Percentiles rank a stretch among this genome's conserved stretches.
Evolutionary conservation across 1,140 invertebrate genomes (phyloP).

Genomic region (Pachypeltis micranthus): DNA sequence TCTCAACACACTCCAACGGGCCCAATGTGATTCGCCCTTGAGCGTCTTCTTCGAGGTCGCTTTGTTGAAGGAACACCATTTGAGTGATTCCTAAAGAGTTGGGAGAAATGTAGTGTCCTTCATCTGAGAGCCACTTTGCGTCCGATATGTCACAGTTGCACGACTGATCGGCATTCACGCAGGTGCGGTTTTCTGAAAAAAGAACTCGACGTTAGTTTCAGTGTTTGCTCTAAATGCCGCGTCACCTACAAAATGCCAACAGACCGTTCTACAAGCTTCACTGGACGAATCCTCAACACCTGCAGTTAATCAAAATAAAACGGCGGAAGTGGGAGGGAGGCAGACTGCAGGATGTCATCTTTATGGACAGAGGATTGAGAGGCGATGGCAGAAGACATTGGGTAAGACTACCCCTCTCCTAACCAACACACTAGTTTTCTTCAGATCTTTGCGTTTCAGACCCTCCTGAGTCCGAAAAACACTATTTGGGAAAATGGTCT

Average conservation of each 20-base stretch:
- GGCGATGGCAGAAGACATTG: too few relatives aligned
- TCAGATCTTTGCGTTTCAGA: too few relatives aligned
- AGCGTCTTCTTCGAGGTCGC: slow-evolving; percentile 64
- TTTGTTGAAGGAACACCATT: slow-evolving; percentile 80
- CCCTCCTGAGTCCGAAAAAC: too few relatives aligned
- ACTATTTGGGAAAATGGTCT: too few relatives aligned
- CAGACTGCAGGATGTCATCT: too few relatives aligned
- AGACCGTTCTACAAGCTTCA: background rate
- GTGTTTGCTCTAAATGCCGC: background rate
- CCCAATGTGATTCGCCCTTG: slow-evolving; percentile 77
- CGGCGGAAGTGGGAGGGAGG: too few relatives aligned
- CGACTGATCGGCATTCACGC: slow-evolving; percentile 60
- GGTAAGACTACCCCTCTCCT: too few relatives aligned
- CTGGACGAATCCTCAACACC: background rate
- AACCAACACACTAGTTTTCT: too few relatives aligned
- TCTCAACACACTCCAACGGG: slow-evolving; percentile 84
- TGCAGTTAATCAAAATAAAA: background rate
- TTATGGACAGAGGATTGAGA: too few relatives aligned
- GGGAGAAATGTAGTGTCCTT: slow-evolving; percentile 66
- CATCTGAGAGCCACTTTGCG: slow-evolving; percentile 75
- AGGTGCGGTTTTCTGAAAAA: slow-evolving; percentile 55
- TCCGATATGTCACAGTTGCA: slow-evolving; percentile 75
- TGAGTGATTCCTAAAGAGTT: slow-evolving; percentile 75
- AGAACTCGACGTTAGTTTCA: too few relatives aligned
- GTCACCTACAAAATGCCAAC: background rate